Conservation (phyloP, 2,113 vertebrate genomes). For the Nannobrachium achirus region DNA sequence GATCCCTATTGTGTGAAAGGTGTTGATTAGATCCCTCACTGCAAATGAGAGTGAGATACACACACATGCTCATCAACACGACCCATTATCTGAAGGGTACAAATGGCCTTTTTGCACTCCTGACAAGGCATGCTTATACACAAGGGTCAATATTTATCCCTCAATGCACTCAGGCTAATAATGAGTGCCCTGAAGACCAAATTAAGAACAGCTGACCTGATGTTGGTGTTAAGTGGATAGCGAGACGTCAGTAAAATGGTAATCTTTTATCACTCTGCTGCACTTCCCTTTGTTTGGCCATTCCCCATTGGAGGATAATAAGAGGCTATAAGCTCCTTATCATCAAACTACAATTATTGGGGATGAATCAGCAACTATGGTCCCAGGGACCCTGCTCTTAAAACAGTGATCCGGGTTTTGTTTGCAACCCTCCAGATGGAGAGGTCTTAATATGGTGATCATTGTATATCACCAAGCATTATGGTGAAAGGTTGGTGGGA, state of each 20-base stretch:
- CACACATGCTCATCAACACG: constrained; percentile 51
- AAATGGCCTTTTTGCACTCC: constrained; percentile 57
- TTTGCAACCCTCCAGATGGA: constrained; percentile 52
- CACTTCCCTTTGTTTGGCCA: constrained; percentile 56
- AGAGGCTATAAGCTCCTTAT: constrained; percentile 77
- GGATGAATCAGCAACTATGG: constrained; percentile 53
- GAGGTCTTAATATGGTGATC: constrained; percentile 54
- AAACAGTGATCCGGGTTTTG: constrained; percentile 49
- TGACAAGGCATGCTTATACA: constrained; percentile 62
- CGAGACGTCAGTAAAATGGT: constrained; percentile 65
- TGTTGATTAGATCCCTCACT: constrained; percentile 60
- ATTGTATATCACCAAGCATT: constrained; percentile 48
- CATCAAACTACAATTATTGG: constrained; percentile 72
- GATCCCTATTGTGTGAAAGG: constrained; percentile 28
- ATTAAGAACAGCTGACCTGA: constrained; percentile 79
- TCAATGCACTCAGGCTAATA: constrained; percentile 47
- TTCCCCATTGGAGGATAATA: constrained; percentile 62
- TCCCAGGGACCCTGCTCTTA: constrained; percentile 34
- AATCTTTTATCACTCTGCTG: constrained; percentile 60
- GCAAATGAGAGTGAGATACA: constrained; percentile 34
- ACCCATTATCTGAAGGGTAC: constrained; percentile 59
- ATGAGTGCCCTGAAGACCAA: constrained; percentile 67
- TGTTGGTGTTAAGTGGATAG: constrained; percentile 70
- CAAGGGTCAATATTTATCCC: constrained; percentile 67
- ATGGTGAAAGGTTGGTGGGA: constrained; percentile 27